These are phyloP conservation scores for Taxidea taxus DNA, from an alignment of 2,113 vertebrate species.

Conservation along the genomic window DNA sequence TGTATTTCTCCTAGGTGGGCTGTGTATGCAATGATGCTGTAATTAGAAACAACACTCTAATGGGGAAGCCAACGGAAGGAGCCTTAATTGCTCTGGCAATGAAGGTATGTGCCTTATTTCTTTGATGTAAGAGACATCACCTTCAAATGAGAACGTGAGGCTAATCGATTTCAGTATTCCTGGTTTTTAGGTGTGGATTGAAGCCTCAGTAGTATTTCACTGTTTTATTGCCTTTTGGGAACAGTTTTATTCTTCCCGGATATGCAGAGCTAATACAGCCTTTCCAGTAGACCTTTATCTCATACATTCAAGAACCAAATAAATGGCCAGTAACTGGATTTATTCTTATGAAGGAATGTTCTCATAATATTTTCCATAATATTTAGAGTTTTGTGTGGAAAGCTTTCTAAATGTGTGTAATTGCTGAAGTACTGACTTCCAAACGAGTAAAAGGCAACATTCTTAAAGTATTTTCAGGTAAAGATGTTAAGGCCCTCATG, in stretches of 20 bases:
- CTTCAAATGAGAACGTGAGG: not conserved
- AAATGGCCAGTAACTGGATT: not conserved
- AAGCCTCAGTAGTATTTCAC: not conserved
- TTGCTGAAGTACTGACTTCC: not conserved
- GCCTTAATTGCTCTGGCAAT: constrained; percentile 96
- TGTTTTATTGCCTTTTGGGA: not conserved
- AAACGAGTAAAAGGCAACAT: not conserved
- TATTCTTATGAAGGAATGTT: not conserved
- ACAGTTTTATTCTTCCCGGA: not conserved
- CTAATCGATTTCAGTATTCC: not conserved
- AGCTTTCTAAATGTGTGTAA: not conserved
- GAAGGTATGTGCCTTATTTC: constrained; percentile 88
- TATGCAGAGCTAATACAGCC: not conserved
- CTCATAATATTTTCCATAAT: not conserved
- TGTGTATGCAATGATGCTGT: constrained; percentile 97
- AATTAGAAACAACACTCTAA: constrained; percentile 92
- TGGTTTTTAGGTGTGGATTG: not conserved
- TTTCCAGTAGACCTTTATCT: constrained; percentile 7
- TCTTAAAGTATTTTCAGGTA: not conserved
- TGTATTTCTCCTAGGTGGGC: constrained; percentile 86
- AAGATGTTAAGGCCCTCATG: not conserved
- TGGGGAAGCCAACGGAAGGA: constrained; percentile 97
- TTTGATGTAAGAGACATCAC: not conserved
- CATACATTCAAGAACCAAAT: not conserved
- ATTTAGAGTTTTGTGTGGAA: not conserved